Base-by-base conservation (phyloP, 2,113 vertebrate genomes). In the Collichthys lucidus region DNA sequence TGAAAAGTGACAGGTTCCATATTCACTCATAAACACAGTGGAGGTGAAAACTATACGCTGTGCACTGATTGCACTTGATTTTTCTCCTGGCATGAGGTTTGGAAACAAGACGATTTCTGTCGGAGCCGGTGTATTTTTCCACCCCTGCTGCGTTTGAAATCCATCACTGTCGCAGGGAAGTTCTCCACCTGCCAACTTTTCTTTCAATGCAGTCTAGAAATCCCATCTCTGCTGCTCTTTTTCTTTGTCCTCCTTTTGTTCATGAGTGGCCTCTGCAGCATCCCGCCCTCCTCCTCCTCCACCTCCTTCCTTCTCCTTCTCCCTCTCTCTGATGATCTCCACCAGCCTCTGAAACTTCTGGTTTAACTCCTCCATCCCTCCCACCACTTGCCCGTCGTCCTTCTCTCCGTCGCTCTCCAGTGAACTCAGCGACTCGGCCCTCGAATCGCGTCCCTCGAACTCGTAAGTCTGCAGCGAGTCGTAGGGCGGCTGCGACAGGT, bases 381-480 rank as follows among this genome's bases (percentile, higher is more conserved):
- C 89, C 24, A 16, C 87, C 47, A 16, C 86, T 0, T 12, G 63
- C 53, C 74, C 87, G 0, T 80, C 64, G 56, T 93, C 93, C 80
- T 86, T 89, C 63, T 92, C 94, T 0, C 79, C 93, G 5, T 93
- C 91, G 0, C 96, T 97, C 88, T 96, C 95, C 74, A 97, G 94
- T 0, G 96, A 97, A 82, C 97, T 97, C 90, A 97, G 95, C 0
- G 96, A 97, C 86, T 95, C 95, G 0, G 96, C 96, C 74, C 96
- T 90, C 0, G 96, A 97, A 50, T 96, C 96, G 0, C 92, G 92
- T 24, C 97, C 97, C 90, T 97, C 97, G 0, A 96, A 96, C 83
- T 96, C 96, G 0, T 97, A 97, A 57, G 96, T 96, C 93, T 97
- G 96, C 89, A 97, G 95, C 35, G 96, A 98, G 91, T 98, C 97